Evolutionary conservation across 2,888 invertebrate species (phyloP), one percentile per base, ranked within the genome.

Genomic region (Prosapia bicincta): DNA sequence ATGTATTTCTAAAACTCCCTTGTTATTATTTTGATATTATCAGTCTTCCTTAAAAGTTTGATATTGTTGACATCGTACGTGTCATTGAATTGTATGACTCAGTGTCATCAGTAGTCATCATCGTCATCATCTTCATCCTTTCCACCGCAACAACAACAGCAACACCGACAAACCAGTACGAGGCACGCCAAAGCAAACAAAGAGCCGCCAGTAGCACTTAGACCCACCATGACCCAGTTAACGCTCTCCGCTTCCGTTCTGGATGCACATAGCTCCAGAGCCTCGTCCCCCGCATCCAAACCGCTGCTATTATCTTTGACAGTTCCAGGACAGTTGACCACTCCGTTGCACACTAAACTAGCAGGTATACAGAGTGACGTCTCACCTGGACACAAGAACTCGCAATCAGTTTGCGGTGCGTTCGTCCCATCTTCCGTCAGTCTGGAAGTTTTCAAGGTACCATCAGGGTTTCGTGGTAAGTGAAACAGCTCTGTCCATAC

Each of bases 401-500:
- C 95, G 84, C 96, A 96, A 24, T 83, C 82, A 69, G 84, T 84
- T 38, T 72, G 69, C 13, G 66, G 78, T 65, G 79, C 78, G 71
- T 78, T 78, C 72, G 69, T 69, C 10, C 73, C 74, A 65, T 78
- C 79, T 66, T 81, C 81, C 26, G 90, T 91, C 71, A 95, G 85
- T 78, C 92, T 89, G 32, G 94, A 93, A 0, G 93, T 93, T 88
- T 93, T 93, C 43, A 92, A 84, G 26, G 91, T 91, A 0, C 95
- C 95, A 80, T 94, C 93, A 24, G 91, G 90, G 84, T 95, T 95
- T 80, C 94, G 89, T 0, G 95, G 95, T 80, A 96, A 86, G 84
- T 95, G 95, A 83, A 91, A 94, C 65, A 96, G 87, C 81, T 96
- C 96, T 1, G 95, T 96, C 96, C 96, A 96, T 15, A 93, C 94